Percentiles rank a stretch among this genome's conserved stretches.
Conservation (phyloP, 1,140 invertebrate genomes). For the Hetaerina americana region DNA sequence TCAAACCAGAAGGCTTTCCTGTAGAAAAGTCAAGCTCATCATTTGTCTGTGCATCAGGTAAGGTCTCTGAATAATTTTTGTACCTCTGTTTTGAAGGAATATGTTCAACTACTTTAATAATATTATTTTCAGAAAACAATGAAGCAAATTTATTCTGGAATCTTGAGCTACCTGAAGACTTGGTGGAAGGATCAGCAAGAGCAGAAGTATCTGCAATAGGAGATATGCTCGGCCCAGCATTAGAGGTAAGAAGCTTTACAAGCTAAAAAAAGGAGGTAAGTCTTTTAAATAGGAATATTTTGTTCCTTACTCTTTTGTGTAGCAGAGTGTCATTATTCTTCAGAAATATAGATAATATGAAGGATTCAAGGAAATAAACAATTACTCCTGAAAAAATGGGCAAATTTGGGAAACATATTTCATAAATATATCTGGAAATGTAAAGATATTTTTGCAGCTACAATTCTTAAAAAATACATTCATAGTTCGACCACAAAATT, state of each 20-base stretch:
- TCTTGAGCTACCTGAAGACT: slow-evolving; percentile 17
- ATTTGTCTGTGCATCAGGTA: slow-evolving; percentile 35
- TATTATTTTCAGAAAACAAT: slow-evolving; percentile 7
- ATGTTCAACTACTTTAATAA: neutral
- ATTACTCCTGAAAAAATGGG: too few species aligned
- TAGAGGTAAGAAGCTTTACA: slow-evolving; percentile 22
- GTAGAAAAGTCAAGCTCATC: slow-evolving; percentile 39
- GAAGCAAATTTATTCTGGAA: slow-evolving; percentile 13
- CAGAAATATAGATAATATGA: too few species aligned
- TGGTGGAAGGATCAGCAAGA: slow-evolving; percentile 41
- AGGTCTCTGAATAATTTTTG: neutral
- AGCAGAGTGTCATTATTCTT: too few species aligned
- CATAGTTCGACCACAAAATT: too few species aligned
- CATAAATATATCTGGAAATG: too few species aligned
- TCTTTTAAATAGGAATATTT: too few species aligned
- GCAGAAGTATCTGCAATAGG: slow-evolving; percentile 42
- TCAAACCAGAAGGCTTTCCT: slow-evolving; percentile 46
- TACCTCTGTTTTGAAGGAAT: neutral
- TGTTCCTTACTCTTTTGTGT: too few species aligned
- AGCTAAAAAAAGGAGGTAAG: neutral
- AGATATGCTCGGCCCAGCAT: slow-evolving; percentile 43
- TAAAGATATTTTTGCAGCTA: too few species aligned
- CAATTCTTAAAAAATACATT: too few species aligned
- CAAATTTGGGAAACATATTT: too few species aligned
- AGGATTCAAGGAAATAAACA: too few species aligned